These are phyloP conservation scores for Dolichomitus sp. DNA, from an alignment of 2,888 invertebrate genomes.

Conservation along the genomic window DNA sequence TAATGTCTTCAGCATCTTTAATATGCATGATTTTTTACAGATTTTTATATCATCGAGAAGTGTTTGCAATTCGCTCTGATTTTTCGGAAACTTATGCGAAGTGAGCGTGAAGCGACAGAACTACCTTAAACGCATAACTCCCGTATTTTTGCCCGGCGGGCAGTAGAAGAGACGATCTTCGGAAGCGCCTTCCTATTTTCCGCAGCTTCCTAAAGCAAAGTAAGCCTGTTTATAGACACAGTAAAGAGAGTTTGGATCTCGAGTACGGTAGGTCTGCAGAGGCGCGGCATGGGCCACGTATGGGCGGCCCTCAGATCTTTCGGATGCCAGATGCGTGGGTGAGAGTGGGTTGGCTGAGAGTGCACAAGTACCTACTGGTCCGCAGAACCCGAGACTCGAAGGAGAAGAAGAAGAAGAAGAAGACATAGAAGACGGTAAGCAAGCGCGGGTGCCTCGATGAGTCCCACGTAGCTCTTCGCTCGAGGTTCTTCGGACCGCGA, in stretches of 20 bases:
- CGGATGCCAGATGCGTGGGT: slow-evolving; percentile 80
- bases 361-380: slow-evolving; percentile 56
- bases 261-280: slow-evolving; percentile 21
- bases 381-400: slow-evolving; percentile 57
- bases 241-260: slow-evolving; percentile 16
- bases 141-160: too few relatives aligned
- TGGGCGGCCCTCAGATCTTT: slow-evolving; percentile 64
- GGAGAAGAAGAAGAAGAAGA: slow-evolving; percentile 70
- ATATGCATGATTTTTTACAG: too few relatives aligned
- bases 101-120: too few relatives aligned
- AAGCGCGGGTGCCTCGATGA: slow-evolving; percentile 55
- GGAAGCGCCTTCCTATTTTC: neutral
- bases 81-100: too few relatives aligned
- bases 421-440: slow-evolving; percentile 72
- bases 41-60: too few relatives aligned
- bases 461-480: slow-evolving; percentile 24
- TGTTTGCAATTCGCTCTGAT: too few relatives aligned
- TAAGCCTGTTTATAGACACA: neutral
- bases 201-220: neutral
- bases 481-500: slow-evolving; percentile 49
- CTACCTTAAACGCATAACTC: too few relatives aligned
- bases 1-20: too few relatives aligned
- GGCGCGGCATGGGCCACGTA: slow-evolving; percentile 63
- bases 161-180: too few relatives aligned
- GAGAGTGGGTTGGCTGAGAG: slow-evolving; percentile 68